Evolutionary conservation across 92 coral and sea anemone genomes (phyloP).

Genomic region (Palythoa grandis): DNA sequence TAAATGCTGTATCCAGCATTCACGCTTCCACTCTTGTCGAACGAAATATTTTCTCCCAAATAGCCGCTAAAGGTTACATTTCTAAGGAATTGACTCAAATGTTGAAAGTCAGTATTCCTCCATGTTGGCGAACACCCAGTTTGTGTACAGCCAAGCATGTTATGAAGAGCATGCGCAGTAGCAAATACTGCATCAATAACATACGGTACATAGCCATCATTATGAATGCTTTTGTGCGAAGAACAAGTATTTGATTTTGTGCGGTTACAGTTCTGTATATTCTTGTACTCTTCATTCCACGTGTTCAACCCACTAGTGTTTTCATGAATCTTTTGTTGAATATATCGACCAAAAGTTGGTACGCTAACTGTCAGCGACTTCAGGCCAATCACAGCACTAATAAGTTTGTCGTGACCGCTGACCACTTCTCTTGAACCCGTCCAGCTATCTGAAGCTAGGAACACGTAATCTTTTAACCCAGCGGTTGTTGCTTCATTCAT

Average conservation of each 20-base stretch:
- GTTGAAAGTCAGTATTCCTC: conserved; percentile 31
- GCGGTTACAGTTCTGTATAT: conserved; percentile 20
- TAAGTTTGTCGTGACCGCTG: conserved; percentile 50
- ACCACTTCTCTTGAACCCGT: conserved; percentile 65
- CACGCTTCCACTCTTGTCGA: conserved; percentile 51
- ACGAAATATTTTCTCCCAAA: conserved; percentile 48
- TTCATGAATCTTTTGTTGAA: conserved; percentile 11
- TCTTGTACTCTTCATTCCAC: conserved; percentile 56
- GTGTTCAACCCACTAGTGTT: conserved; percentile 5
- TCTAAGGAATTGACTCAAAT: conserved; percentile 55
- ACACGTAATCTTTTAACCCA: conserved; percentile 59
- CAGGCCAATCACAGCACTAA: conserved; percentile 63
- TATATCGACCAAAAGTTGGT: conserved; percentile 39
- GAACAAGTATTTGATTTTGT: conserved; percentile 14
- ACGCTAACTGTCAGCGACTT: conserved; percentile 47
- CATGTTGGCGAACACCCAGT: conserved; percentile 42
- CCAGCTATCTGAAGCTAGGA: conserved; percentile 78
- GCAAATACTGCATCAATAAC: conserved; percentile 80
- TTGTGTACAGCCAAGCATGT: conserved; percentile 62
- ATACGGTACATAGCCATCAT: conserved; percentile 70
- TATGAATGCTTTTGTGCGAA: conserved; percentile 45
- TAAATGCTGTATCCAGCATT: conserved; percentile 59
- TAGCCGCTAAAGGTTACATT: conserved; percentile 57
- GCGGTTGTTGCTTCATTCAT: conserved; percentile 61
- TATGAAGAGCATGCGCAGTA: conserved; percentile 75